Evolutionary conservation across 2,113 vertebrate genomes (phyloP).

Genomic region (Anthoscopus minutus): DNA sequence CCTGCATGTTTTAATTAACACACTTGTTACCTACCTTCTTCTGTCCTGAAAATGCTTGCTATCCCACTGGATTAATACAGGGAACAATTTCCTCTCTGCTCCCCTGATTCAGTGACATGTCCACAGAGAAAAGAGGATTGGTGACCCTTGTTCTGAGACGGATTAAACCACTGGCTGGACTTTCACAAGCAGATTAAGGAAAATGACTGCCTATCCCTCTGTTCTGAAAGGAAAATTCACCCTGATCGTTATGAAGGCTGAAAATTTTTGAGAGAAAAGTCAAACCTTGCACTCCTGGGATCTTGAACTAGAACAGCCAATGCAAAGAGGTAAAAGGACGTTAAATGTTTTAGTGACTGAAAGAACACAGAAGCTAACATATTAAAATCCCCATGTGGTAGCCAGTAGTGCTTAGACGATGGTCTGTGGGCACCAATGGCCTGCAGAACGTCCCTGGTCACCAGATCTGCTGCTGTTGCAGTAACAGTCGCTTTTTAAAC

Average conservation of each 20-base stretch:
- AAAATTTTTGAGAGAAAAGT: background rate
- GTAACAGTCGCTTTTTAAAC: background rate
- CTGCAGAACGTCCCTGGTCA: background rate
- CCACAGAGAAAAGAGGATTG: background rate
- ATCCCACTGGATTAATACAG: background rate
- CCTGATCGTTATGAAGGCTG: background rate
- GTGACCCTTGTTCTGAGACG: background rate
- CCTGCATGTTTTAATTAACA: background rate
- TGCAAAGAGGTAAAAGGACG: constrained; percentile 8
- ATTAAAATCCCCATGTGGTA: background rate
- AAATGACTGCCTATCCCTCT: background rate
- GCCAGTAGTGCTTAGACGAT: background rate
- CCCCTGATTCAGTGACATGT: background rate
- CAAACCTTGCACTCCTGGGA: background rate
- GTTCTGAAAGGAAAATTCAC: background rate
- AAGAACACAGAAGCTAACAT: background rate
- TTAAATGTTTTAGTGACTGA: constrained; percentile 28
- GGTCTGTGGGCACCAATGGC: background rate
- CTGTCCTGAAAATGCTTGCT: background rate
- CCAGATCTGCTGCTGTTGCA: background rate
- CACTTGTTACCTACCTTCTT: background rate
- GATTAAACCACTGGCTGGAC: constrained; percentile 1
- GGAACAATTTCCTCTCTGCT: background rate
- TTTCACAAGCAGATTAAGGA: constrained; percentile 7
- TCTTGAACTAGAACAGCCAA: background rate